phyloP scores from a whole-genome alignment of 2,888 invertebrate species.

The Disparrhopalites patrizii region DNA sequence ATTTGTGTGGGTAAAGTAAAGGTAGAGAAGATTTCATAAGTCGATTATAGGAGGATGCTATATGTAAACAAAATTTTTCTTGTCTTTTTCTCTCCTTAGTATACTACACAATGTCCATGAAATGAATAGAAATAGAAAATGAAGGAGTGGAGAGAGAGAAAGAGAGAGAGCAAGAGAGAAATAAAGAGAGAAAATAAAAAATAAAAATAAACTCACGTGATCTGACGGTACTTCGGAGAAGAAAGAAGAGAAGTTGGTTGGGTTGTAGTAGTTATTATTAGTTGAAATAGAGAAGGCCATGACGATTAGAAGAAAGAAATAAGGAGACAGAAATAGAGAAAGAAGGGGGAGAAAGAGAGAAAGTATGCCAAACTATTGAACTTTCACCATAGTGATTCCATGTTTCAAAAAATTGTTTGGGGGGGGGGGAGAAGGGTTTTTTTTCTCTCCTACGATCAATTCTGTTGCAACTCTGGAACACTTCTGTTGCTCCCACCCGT shows the following conservation, averaged over 20 bases:
- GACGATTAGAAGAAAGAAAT: conserved; percentile 10
- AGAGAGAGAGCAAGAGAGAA: not conserved
- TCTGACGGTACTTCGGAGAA: too few relatives aligned
- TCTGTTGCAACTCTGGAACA: conserved; percentile 21
- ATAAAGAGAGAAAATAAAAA: not conserved
- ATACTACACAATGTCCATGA: not conserved
- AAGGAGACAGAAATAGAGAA: too few relatives aligned
- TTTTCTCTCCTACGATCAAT: conserved; percentile 9
- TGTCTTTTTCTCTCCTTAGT: not conserved
- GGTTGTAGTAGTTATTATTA: conserved; percentile 12
- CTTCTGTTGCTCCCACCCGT: conserved; percentile 14
- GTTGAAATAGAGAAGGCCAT: conserved; percentile 18
- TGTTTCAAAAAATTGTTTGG: too few relatives aligned
- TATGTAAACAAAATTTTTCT: not conserved
- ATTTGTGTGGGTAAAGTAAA: too few relatives aligned
- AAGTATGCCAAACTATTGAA: conserved; percentile 24
- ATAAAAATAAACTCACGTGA: conserved; percentile 15
- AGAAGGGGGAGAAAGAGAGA: not conserved
- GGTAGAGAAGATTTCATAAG: not conserved
- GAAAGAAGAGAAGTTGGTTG: conserved; percentile 1
- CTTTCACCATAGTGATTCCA: conserved; percentile 25
- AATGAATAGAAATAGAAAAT: too few relatives aligned
- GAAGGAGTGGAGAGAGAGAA: too few relatives aligned
- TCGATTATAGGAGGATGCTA: not conserved
- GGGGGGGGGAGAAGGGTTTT: not conserved